Percentiles rank a stretch among this genome's conserved stretches.
Conservation (phyloP, 2,113 vertebrate genomes). For the Petroica traversi region DNA sequence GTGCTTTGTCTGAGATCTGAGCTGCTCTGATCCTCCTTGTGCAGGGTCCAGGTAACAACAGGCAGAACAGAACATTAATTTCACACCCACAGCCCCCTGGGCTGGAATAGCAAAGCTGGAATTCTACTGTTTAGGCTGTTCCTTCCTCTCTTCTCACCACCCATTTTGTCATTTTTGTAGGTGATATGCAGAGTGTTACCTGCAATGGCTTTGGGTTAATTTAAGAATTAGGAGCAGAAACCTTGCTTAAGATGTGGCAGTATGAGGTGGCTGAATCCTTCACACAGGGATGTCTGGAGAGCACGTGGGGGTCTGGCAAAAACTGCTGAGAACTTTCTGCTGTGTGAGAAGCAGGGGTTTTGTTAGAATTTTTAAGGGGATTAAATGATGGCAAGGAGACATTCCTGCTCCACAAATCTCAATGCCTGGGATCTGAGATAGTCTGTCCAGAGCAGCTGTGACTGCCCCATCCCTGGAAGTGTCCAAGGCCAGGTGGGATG, state of each 20-base stretch:
- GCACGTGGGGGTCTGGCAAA: background rate
- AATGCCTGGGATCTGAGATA: fast-evolving
- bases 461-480: background rate
- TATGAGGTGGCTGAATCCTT: background rate
- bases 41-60: background rate
- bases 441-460: background rate
- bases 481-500: fast-evolving
- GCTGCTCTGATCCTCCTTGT: background rate
- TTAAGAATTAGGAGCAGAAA: background rate
- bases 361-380: background rate
- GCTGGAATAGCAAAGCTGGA: background rate
- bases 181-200: background rate
- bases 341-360: background rate
- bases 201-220: background rate
- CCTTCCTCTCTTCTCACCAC: background rate
- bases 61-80: background rate
- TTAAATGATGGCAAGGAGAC: background rate
- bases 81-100: background rate
- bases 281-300: background rate
- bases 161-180: background rate
- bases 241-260: background rate
- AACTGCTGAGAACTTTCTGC: background rate
- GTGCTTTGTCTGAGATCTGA: background rate
- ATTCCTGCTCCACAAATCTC: background rate
- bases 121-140: fast-evolving